Base-by-base conservation (phyloP, 2,797 vertebrate genomes). In the Lepus oiostolus region DNA sequence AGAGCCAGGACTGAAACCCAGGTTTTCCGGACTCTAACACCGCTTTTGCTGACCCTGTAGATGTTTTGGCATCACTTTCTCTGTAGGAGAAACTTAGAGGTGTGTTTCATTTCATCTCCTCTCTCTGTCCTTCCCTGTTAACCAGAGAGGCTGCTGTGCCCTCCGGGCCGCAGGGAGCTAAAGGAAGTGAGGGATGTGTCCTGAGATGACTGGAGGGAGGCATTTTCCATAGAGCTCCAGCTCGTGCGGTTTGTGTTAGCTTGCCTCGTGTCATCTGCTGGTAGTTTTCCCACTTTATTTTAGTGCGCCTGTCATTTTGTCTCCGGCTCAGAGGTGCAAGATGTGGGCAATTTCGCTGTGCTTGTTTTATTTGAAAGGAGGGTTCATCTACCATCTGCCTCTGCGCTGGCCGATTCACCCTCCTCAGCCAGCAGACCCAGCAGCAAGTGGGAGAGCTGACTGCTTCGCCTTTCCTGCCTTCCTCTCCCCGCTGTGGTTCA, bases 281-380 rank as follows among this genome's bases (percentile, higher is more conserved):
- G 91, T 96, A 75, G 76, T 93, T 84, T 38, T 38, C 58, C 96
- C 88, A 95, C 81, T 97, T 89, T 98, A 95, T 97, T 96, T 95
- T 94, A 96, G 93, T 96, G 60, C 76, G 67, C 87, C 85, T 94
- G 11, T 92, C 94, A 96, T 96, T 96, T 92, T 96, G 81, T 96
- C 88, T 94, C 5, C 10, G 17, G 93, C 90, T 95, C 84, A 95
- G 85, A 93, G 94, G 92, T 91, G 71, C 88, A 91, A 93, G 91
- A 92, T 82, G 91, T 90, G 70, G 90, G 42, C 93, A 72, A 94
- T 93, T 94, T 96, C 96, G 71, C 71, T 63, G 58, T 96, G 30
- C 74, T 93, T 96, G 81, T 96, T 97, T 96, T 96, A 58, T 58
- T 58, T 58, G 54, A 58, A 58, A 19, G 54, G 13, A 28, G 75